phyloP scores from a whole-genome alignment of 1,140 invertebrate genomes.

The Drosophila pruinosa region DNA sequence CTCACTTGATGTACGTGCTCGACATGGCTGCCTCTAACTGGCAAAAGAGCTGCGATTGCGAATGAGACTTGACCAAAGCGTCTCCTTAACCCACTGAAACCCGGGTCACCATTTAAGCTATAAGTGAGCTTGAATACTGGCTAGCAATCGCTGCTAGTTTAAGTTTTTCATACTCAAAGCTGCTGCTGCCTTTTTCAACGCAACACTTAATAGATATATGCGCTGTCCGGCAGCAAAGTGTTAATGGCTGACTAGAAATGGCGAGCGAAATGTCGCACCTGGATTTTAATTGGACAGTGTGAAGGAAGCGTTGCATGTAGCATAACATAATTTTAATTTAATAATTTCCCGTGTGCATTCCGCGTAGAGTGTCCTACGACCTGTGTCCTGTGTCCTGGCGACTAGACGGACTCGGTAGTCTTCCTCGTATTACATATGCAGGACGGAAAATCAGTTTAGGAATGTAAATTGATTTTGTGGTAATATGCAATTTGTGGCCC shows the following conservation, averaged over 20 bases:
- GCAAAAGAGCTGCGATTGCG: not conserved
- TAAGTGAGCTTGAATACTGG: not conserved
- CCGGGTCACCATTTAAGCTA: not conserved
- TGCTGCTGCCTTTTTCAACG: no score
- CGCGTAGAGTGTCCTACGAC: constrained; percentile 11
- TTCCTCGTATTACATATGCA: constrained; percentile 38
- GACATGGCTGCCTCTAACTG: not conserved
- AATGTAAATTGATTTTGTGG: constrained; percentile 80
- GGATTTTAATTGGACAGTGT: constrained; percentile 62
- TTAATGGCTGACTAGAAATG: no score
- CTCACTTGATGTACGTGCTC: constrained; percentile 35
- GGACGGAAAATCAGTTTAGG: constrained; percentile 72
- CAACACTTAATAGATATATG: no score
- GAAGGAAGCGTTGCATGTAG: constrained; percentile 52
- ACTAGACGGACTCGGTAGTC: constrained; percentile 4
- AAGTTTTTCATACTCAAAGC: no score
- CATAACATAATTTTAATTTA: constrained; percentile 79
- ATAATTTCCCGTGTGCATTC: constrained; percentile 67
- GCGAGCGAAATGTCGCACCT: constrained; percentile 36
- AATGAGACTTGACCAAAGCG: not conserved
- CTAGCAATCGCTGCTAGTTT: no score
- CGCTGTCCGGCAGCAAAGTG: constrained; percentile 18
- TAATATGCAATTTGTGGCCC: constrained; percentile 73
- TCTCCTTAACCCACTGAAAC: constrained; percentile 17
- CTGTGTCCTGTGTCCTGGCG: not conserved